phyloP scores from a whole-genome alignment of 2,113 vertebrate species.

The Platycercus adscitus region DNA sequence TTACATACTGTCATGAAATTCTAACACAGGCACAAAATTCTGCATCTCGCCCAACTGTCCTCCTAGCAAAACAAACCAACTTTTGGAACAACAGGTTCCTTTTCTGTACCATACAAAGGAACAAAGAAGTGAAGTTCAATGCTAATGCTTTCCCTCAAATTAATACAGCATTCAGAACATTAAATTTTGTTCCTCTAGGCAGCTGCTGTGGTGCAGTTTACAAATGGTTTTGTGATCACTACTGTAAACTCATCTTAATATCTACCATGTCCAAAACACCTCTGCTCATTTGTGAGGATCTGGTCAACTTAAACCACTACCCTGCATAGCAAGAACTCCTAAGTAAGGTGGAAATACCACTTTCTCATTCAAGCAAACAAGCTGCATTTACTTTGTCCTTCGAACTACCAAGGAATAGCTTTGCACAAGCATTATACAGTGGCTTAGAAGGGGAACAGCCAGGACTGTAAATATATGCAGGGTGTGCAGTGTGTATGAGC shows the following conservation, averaged over 20 bases:
- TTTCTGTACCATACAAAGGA: not conserved
- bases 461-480: not conserved
- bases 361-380: not conserved
- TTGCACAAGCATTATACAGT: not conserved
- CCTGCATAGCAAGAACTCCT: not conserved
- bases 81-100: slow-evolving; percentile 36
- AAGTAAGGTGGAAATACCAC: not conserved
- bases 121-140: not conserved
- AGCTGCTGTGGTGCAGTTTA: not conserved
- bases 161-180: not conserved
- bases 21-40: slow-evolving; percentile 36
- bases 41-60: not conserved
- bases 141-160: not conserved
- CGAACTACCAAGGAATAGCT: not conserved
- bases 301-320: not conserved
- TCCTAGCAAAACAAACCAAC: slow-evolving; percentile 57
- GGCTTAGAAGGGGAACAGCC: not conserved
- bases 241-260: not conserved
- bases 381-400: not conserved
- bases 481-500: not conserved
- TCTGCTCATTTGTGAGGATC: not conserved
- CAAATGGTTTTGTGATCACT: not conserved
- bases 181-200: not conserved
- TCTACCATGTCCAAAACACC: not conserved
- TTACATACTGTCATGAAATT: slow-evolving; percentile 65